Conservation (phyloP, 2,113 vertebrate species). For the Corythornis madagascariensis region DNA sequence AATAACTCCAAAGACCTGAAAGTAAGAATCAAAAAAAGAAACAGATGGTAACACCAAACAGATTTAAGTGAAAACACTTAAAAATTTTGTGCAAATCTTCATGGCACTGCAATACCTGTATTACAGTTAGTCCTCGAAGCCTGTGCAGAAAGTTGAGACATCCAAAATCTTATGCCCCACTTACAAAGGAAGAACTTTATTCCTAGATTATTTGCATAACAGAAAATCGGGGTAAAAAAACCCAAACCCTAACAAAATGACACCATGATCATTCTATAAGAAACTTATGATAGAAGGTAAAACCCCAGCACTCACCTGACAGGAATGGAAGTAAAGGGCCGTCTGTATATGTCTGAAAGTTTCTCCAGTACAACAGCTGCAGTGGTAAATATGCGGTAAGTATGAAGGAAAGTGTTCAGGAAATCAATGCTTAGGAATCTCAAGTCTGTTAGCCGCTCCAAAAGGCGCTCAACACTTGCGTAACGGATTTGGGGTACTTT, state of each 20-base stretch:
- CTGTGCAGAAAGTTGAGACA: not conserved
- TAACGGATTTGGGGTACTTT: slow-evolving; percentile 99
- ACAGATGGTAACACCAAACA: not conserved
- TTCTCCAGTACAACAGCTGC: slow-evolving; percentile 92
- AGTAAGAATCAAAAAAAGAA: not conserved
- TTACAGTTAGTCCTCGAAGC: not conserved
- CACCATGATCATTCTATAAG: fast-evolving
- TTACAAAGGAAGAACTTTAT: not conserved
- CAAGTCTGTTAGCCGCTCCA: slow-evolving; percentile 95
- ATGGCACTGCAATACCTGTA: not conserved
- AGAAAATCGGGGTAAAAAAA: not conserved
- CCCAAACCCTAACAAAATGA: fast-evolving
- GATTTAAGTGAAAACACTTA: not conserved
- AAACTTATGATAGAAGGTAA: not conserved
- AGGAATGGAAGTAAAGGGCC: slow-evolving; percentile 95
- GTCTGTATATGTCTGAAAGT: slow-evolving; percentile 94
- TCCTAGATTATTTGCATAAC: not conserved
- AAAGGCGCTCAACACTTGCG: slow-evolving; percentile 91
- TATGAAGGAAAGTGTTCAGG: slow-evolving; percentile 98
- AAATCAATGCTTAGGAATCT: slow-evolving; percentile 98
- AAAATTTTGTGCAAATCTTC: not conserved
- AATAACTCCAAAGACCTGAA: slow-evolving; percentile 94
- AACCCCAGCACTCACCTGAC: slow-evolving; percentile 78
- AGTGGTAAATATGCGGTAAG: slow-evolving; percentile 95
- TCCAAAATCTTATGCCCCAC: not conserved